Base-by-base conservation (phyloP, 2,797 vertebrate genomes). In the Vespertilio murinus region DNA sequence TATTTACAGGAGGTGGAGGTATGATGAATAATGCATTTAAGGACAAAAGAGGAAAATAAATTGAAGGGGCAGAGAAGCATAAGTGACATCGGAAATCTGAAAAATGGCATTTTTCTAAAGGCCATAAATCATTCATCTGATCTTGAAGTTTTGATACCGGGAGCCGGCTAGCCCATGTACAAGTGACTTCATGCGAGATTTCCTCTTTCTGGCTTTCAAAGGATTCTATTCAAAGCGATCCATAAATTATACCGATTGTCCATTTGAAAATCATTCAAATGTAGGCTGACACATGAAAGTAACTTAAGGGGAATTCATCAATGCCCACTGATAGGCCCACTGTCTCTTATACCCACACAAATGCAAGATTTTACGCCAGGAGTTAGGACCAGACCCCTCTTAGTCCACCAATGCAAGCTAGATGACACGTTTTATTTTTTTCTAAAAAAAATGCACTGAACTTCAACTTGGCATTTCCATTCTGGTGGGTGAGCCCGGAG, bases 71-170 rank as follows among this genome's bases (percentile, higher is more conserved):
- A 89, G 65, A 70, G 88, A 96, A 95, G 38, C 8, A 17, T 52
- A 87, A 83, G 35, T 61, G 59, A 80, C 33, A 92, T 70, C 40
- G 83, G 38, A 94, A 71, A 80, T 65, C 56, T 74, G 67, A 64
- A 92, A 92, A 83, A 59, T 69, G 56, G 20, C 10, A 33, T 77
- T 86, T 91, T 61, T 69, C 71, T 92, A 47, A 78, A 84, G 45
- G 70, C 38, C 52, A 92, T 77, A 79, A 91, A 94, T 91, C 92
- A 91, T 38, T 87, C 70, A 67, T 59, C 82, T 89, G 78, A 79
- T 70, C 69, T 82, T 91, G 56, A 90, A 94, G 54, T 78, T 71
- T 95, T 93, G 83, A 83, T 92, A 40, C n/a, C 82, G 38, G 54
- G 83, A 92, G 52, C 40, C 42, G 75, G 65, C 28, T 83, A 54